Evolutionary conservation across 1,140 invertebrate genomes (phyloP), one percentile per base, ranked within the genome.

Genomic region (Adelges cooleyi): DNA sequence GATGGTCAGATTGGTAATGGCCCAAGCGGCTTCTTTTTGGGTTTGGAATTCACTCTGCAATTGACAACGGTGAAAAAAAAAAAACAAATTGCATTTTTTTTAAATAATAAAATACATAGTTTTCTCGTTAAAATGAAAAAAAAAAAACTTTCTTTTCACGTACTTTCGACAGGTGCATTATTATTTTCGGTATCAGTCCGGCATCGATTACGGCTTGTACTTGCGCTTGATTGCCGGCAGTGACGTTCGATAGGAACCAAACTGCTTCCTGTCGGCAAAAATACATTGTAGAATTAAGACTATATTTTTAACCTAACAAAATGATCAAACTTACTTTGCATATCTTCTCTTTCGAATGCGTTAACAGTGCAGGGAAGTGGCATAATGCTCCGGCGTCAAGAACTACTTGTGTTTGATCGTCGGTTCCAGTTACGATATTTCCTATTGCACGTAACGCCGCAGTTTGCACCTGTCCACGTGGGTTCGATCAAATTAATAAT

Each of bases 1-100:
- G 72, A 98, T 96, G 65, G 95, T 98, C 56, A 97, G 84, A 79
- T 99, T 99, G 71, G 91, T 96, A 17, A 99, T 91, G 5, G 95
- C 95, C 96, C 96, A 99, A 0, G 95, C 94, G 15, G 95, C 95
- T 79, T 98, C 95, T 76, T 98, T 99, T 75, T 98, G 95, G 4
- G 94, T 98, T 79, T 97, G 93, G 78, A 98, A 98, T 77, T 99
- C 95, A 65, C 92, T 92, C 82, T 94, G 69, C 17, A 73, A 73
- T 33, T 33, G 11, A 6, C 5, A 33, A 33, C 11, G n/a, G n/a
- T n/a, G n/a, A n/a, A n/a, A n/a, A n/a, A n/a, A n/a, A n/a, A n/a
- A n/a, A n/a, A n/a, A n/a, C n/a, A n/a, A n/a, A n/a, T n/a, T n/a
- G n/a, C n/a, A n/a, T n/a, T n/a, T n/a, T n/a, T n/a, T n/a, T n/a